Conservation (phyloP, 1,140 invertebrate species). For the Leptinotarsa lineolata region DNA sequence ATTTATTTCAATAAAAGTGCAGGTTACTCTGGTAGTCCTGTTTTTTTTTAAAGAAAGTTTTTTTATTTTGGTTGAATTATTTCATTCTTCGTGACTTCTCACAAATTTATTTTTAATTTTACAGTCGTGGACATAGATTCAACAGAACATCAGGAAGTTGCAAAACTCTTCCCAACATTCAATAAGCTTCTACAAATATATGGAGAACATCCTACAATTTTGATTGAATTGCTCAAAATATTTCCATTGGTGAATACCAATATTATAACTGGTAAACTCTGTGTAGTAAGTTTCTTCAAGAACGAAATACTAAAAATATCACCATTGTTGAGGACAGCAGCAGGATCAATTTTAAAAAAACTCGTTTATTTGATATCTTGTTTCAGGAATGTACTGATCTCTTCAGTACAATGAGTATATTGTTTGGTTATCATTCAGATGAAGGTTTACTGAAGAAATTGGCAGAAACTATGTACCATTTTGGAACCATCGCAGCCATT, state of each 20-base stretch:
- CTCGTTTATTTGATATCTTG: not conserved
- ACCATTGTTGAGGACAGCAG: no score
- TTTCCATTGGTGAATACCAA: not conserved
- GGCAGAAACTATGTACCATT: conserved; percentile 2
- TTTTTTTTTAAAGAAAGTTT: not conserved
- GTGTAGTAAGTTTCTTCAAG: not conserved
- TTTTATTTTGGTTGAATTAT: no score
- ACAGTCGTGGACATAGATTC: conserved; percentile 10
- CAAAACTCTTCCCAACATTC: not conserved
- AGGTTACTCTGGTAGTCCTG: not conserved
- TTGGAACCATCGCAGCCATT: not conserved
- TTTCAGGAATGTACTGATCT: conserved; percentile 21
- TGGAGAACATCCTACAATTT: not conserved
- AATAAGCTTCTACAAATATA: not conserved
- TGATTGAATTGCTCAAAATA: conserved; percentile 4
- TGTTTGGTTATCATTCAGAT: conserved; percentile 9
- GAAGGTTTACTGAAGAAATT: conserved; percentile 18
- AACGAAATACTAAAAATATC: no score
- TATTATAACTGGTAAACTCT: not conserved
- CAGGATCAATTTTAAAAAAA: no score
- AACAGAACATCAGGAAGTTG: conserved; percentile 7
- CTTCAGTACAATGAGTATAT: not conserved
- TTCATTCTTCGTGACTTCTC: no score
- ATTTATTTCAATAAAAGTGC: not conserved
- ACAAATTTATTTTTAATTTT: not conserved